Evolutionary conservation across 2,113 vertebrate genomes (phyloP).

Genomic region (Larimichthys crocea): DNA sequence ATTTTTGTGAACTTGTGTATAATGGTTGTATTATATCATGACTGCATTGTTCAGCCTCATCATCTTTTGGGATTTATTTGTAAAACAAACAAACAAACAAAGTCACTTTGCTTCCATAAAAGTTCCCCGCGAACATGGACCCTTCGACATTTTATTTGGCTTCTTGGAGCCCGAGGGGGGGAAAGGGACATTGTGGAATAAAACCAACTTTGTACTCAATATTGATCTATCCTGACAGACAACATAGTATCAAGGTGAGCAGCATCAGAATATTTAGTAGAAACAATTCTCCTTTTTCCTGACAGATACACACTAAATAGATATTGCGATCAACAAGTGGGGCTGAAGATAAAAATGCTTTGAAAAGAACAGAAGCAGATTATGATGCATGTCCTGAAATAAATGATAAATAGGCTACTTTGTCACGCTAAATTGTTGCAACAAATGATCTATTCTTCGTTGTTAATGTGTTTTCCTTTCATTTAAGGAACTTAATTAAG

Average conservation of each 20-base stretch:
- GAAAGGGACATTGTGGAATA: conserved; percentile 24
- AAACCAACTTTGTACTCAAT: conserved; percentile 34
- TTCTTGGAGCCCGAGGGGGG: conserved; percentile 37
- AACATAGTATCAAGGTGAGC: conserved; percentile 10
- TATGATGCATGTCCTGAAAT: conserved; percentile 37
- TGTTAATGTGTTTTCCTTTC: conserved; percentile 42
- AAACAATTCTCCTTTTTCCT: background rate
- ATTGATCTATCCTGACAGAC: conserved; percentile 37
- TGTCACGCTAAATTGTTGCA: conserved; percentile 42
- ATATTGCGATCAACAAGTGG: conserved; percentile 73
- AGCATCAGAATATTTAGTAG: background rate
- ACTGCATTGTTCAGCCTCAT: conserved; percentile 87
- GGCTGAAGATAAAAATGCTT: conserved; percentile 43
- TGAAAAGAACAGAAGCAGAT: conserved; percentile 24
- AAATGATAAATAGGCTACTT: conserved; percentile 15
- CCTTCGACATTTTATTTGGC: conserved; percentile 52
- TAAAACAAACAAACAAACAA: conserved; percentile 27
- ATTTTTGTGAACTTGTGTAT: conserved; percentile 86
- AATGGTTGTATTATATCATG: conserved; percentile 88
- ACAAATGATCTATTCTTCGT: conserved; percentile 42
- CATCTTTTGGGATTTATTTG: conserved; percentile 84
- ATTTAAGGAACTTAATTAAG: conserved; percentile 37
- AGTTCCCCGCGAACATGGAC: conserved; percentile 80
- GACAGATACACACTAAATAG: conserved; percentile 19
- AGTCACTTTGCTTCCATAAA: conserved; percentile 80